Conservation (phyloP, 2,113 vertebrate genomes). For the human region DNA sequence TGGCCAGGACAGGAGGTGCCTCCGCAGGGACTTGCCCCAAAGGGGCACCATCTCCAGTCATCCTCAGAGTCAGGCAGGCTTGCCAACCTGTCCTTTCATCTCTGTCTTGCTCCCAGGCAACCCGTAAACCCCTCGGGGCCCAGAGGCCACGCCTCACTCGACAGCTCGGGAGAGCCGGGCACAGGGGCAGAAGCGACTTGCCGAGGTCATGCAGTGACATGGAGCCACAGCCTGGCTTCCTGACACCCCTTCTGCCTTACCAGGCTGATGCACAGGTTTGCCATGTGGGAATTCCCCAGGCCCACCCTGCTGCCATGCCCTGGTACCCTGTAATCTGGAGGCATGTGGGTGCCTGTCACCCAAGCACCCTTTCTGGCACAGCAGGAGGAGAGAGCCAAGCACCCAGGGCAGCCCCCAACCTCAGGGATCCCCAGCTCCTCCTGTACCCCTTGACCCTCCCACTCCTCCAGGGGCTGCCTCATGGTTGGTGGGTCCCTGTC, state of each 20-base stretch:
- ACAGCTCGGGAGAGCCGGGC: neutral
- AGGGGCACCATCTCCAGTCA: neutral
- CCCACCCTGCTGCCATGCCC: fast-evolving
- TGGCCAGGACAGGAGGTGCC: neutral
- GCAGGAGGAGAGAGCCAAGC: neutral
- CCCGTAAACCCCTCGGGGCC: neutral
- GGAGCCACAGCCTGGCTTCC: neutral
- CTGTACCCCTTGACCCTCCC: neutral
- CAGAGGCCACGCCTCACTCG: neutral
- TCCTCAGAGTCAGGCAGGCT: neutral
- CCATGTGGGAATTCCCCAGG: neutral
- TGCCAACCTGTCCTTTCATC: fast-evolving
- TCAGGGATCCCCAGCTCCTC: neutral
- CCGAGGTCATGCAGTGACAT: fast-evolving
- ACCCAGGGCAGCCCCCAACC: neutral
- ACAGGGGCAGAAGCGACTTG: neutral
- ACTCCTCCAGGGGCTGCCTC: neutral
- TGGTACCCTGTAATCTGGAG: neutral
- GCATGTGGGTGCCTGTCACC: neutral
- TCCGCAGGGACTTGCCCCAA: neutral
- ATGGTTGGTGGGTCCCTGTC: neutral
- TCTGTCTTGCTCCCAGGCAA: neutral
- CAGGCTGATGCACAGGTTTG: neutral
- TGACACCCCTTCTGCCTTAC: neutral
- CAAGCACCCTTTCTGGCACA: neutral